Percentiles rank a stretch among this genome's conserved stretches.
Conservation (phyloP, 1,140 invertebrate genomes). For the Delia radicum region DNA sequence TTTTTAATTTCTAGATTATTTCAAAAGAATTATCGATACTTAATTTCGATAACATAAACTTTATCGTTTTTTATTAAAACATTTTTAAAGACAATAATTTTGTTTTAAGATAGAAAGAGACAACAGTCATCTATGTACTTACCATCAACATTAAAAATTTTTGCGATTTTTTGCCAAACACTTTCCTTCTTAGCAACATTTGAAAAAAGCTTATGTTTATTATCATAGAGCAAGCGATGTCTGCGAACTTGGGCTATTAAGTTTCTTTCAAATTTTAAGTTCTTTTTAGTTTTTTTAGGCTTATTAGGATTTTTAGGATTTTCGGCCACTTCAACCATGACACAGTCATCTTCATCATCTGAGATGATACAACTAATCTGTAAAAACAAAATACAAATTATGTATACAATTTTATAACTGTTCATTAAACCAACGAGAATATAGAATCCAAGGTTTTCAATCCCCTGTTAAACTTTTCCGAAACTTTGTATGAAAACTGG, state of each 20-base stretch:
- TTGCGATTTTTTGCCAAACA: constrained; percentile 26
- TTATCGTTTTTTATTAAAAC: no score
- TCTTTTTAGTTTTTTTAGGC: background rate
- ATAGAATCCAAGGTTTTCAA: no score
- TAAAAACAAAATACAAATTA: background rate
- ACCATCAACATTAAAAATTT: constrained; percentile 13
- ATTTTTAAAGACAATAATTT: no score
- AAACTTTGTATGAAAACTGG: no score
- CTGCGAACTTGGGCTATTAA: constrained; percentile 15
- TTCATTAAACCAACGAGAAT: no score
- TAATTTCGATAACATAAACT: no score
- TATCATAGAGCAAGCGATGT: constrained; percentile 22
- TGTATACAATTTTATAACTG: no score
- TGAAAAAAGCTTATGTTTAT: constrained; percentile 6
- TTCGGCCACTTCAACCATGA: background rate
- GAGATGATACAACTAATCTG: background rate
- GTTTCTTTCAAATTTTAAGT: constrained; percentile 4
- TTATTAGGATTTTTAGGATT: no score
- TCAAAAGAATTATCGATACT: no score
- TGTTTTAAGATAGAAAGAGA: no score
- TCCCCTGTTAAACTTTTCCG: no score
- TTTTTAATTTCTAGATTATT: no score
- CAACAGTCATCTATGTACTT: background rate
- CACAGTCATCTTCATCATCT: background rate
- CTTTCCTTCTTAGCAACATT: constrained; percentile 2